Base-by-base conservation (phyloP, 2,113 vertebrate genomes). In the Eubucco bourcierii region DNA sequence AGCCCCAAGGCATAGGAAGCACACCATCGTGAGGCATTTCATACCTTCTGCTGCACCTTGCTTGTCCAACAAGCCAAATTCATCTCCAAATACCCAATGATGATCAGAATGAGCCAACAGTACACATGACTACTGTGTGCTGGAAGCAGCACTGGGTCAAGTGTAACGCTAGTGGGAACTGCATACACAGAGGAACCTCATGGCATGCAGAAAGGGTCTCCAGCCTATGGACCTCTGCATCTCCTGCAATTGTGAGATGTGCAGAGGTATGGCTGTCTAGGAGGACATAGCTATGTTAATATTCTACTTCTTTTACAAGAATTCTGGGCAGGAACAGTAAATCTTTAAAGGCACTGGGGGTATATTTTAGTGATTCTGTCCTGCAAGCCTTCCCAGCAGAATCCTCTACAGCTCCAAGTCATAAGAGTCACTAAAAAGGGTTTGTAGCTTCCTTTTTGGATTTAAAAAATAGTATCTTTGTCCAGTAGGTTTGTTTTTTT, bases 331-430 rank as follows among this genome's bases (percentile, higher is more conserved):
- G 17, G 75, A 94, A n/a, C 81, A 85, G 64, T 85, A 85, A 87
- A 46, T 87, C 75, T 92, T 80, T 67, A 77, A 93, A 92, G 81
- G 7, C 79, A 56, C 63, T 47, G 44, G 33, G 21, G 16, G 64
- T 92, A 89, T 92, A 41, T 96, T 93, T 93, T 95, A 91, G 72
- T 71, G 68, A 61, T 82, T 47, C 87, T 94, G 58, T 90, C 91
- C 89, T 93, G 33, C 80, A 91, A 83, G 58, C 64, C 84, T 93
- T 95, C 68, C 77, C 25, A 94, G 68, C 39, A 90, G 89, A 95
- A 92, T 44, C 71, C 65, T 90, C 29, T 86, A 65, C 53, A 78
- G 65, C 80, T 91, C 84, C 64, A 95, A 93, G 90, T 95, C 73
- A 77, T 85, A 84, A 93, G 90, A 93, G 83, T 91, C 85, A 91